Conservation (phyloP, 1,140 invertebrate species). For the Trichomalopsis sarcophagae region DNA sequence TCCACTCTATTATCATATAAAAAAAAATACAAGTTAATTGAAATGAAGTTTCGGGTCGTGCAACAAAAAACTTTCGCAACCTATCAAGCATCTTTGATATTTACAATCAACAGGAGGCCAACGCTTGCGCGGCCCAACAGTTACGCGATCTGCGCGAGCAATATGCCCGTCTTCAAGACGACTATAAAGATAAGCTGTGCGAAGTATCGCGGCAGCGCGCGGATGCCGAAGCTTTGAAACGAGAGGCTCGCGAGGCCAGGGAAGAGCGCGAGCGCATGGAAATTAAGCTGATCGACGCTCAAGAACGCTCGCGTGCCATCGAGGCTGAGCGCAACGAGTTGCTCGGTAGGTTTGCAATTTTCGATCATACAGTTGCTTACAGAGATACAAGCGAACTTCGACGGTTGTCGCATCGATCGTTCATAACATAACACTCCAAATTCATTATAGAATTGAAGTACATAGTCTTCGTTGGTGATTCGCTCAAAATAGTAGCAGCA, state of each 20-base stretch:
- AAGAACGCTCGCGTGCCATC: constrained; percentile 65
- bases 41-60: too few species aligned
- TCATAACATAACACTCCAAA: too few species aligned
- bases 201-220: constrained; percentile 75
- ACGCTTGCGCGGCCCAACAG: constrained; percentile 59
- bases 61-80: too few species aligned
- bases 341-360: constrained; percentile 55
- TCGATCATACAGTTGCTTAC: neutral
- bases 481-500: too few species aligned
- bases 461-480: too few species aligned
- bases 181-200: constrained; percentile 76
- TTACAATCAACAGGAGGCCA: neutral
- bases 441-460: too few species aligned
- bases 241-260: constrained; percentile 72
- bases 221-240: constrained; percentile 74
- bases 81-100: neutral
- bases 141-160: constrained; percentile 75
- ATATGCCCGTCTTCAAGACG: constrained; percentile 76
- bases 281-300: constrained; percentile 74
- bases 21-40: neutral
- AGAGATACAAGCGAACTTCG: neutral
- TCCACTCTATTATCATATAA: neutral
- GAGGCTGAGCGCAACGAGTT: constrained; percentile 67
- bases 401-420: too few species aligned
- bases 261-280: constrained; percentile 76